A percentile compares a stretch with the other conserved stretches of the same genome.
phyloP scores from a whole-genome alignment of 2,888 invertebrate species.

The Xanthorhoe designata region DNA sequence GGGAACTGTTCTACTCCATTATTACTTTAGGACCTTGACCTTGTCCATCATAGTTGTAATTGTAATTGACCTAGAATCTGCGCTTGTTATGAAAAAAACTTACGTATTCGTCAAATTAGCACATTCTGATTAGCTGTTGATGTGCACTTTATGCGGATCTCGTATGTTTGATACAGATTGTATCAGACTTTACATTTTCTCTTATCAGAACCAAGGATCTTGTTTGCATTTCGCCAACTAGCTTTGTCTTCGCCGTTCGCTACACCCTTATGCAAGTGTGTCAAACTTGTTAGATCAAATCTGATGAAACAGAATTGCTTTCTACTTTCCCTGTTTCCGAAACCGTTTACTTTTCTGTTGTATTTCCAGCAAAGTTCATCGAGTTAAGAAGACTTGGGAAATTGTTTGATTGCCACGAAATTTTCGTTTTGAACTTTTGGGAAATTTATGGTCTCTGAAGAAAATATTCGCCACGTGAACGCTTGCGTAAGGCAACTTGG shows the following conservation, averaged over 20 bases:
- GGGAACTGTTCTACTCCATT: constrained; percentile 37
- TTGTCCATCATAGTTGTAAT: constrained; percentile 31
- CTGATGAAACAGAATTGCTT: constrained; percentile 45
- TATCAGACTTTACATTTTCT: constrained; percentile 17
- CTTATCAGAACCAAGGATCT: constrained; percentile 39
- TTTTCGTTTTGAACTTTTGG: constrained; percentile 44
- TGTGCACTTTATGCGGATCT: constrained; percentile 5
- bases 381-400: constrained; percentile 48
- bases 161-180: neutral
- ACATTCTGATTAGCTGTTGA: constrained; percentile 2
- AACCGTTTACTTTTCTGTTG: constrained; percentile 53
- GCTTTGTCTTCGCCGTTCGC: constrained; percentile 32
- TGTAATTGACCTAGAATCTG: constrained; percentile 29
- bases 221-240: constrained; percentile 31
- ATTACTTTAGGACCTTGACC: constrained; percentile 28
- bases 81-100: constrained; percentile 5
- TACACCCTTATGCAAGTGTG: constrained; percentile 40
- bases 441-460: constrained; percentile 34
- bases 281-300: constrained; percentile 42
- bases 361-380: constrained; percentile 48
- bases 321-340: constrained; percentile 44
- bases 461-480: constrained; percentile 34
- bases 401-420: constrained; percentile 54
- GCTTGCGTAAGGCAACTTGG: constrained; percentile 36
- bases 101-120: constrained; percentile 25